Evolutionary conservation across 2,113 vertebrate genomes (phyloP), one percentile per base, ranked within the genome.

Genomic region (Microcebus jonahi): DNA sequence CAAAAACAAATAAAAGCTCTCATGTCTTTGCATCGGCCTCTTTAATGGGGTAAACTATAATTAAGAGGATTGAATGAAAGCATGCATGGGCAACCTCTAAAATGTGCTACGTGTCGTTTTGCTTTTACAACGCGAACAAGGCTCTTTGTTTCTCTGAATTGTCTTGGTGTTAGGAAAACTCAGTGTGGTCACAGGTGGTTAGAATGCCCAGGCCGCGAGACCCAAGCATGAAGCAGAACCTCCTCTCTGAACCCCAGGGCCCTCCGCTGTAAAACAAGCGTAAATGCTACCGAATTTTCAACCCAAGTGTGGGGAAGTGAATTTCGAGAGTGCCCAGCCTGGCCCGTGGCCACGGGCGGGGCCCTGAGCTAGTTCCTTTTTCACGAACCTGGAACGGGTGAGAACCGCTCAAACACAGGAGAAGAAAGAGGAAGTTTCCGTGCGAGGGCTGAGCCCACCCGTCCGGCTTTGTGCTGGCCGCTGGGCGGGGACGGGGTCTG

Each of bases 361-460:
- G 48, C 88, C 68, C 18, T 50, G 0, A 0, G 0, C 75, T 6
- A 21, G n/a, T 48, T 85, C 79, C 70, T 50, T 31, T 82, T 76
- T 53, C 21, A 25, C 2, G n/a, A 27, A 6, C 53, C 12, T 14
- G 59, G 75, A 36, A 87, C 34, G 68, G 75, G 10, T 4, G 1
- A 20, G 14, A 88, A 17, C 5, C 0, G 1, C 63, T 61, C 65
- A 86, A 7, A 20, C 57, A 23, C 2, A 0, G 70, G 65, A 91
- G 31, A 63, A 59, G 70, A 45, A 94, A 68, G 63, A 42, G 70
- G 88, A 88, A 85, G 77, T 23, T 18, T 14, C 2, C 27, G 48
- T 2, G 21, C 36, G 0, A 2, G 11, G 3, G 36, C 55, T 50
- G 0, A 1, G 55, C 31, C 9, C 0, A 0, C 6, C 1, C 6